Conservation (phyloP, 23 tunicate species). For the Ciona savignyi region DNA sequence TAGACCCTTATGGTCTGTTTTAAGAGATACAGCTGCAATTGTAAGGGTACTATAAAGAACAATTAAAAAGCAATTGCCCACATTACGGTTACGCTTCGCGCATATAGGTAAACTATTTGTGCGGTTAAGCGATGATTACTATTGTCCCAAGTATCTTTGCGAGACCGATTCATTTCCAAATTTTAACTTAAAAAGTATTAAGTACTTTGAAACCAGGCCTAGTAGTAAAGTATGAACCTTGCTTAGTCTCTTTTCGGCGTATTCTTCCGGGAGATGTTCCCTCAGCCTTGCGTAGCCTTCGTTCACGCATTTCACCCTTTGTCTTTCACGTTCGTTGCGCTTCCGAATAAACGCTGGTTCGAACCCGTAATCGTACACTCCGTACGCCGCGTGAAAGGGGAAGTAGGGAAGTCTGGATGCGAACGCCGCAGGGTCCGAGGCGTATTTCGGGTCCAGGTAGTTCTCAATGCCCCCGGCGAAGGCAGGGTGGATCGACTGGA, state of each 20-base stretch:
- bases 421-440: constrained; percentile 70
- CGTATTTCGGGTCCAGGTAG: constrained; percentile 84
- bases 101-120: background rate
- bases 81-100: background rate
- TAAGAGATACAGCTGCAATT: background rate
- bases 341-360: constrained; percentile 92
- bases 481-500: constrained; percentile 46
- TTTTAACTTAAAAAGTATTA: too few species aligned
- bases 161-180: too few species aligned
- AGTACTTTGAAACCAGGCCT: too few species aligned
- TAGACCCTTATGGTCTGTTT: background rate
- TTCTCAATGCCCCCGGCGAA: constrained; percentile 77
- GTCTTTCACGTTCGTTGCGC: constrained; percentile 88
- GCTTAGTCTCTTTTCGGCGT: constrained; percentile 83
- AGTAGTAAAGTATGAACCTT: too few species aligned
- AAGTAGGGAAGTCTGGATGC: constrained; percentile 73
- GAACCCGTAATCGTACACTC: constrained; percentile 77
- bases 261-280: constrained; percentile 84
- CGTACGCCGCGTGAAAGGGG: constrained; percentile 69
- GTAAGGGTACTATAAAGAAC: background rate
- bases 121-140: too few species aligned
- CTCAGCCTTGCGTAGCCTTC: constrained; percentile 88
- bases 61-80: background rate
- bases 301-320: constrained; percentile 91
- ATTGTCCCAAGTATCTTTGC: too few species aligned